These are phyloP conservation scores for Rhinatrema bivittatum DNA, from an alignment of 2,797 vertebrate genomes.

Conservation along the genomic window DNA sequence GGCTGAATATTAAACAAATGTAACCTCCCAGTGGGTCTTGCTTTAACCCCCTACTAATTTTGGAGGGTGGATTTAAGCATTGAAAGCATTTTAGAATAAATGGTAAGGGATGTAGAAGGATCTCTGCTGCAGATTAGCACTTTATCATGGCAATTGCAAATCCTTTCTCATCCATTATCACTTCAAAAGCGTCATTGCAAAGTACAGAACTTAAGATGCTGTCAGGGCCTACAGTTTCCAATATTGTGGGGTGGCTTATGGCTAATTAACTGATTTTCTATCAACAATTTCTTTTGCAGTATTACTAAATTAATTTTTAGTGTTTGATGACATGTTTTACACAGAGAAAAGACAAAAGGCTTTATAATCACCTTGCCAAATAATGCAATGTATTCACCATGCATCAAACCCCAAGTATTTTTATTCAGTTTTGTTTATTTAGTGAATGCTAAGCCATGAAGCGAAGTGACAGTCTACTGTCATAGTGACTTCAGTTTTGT, in stretches of 20 bases:
- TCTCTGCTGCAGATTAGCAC: constrained; percentile 47
- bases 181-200: constrained; percentile 38
- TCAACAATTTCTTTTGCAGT: constrained; percentile 9
- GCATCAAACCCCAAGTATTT: no score
- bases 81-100: constrained; percentile 58
- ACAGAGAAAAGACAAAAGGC: neutral
- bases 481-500: no score
- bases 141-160: constrained; percentile 45
- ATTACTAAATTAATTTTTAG: no score
- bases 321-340: neutral
- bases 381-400: no score
- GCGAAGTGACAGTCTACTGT: no score
- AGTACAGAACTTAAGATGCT: constrained; percentile 41
- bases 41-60: constrained; percentile 59
- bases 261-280: constrained; percentile 30
- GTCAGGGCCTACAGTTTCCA: constrained; percentile 18
- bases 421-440: no score
- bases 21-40: constrained; percentile 54
- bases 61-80: constrained; percentile 55
- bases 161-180: constrained; percentile 45
- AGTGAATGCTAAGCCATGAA: no score
- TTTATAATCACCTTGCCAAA: constrained; percentile 10
- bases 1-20: constrained; percentile 67
- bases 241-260: constrained; percentile 21
- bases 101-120: constrained; percentile 46